These are phyloP conservation scores for Cheilosia vernalis DNA, from an alignment of 2,888 invertebrate species.

Conservation along the genomic window DNA sequence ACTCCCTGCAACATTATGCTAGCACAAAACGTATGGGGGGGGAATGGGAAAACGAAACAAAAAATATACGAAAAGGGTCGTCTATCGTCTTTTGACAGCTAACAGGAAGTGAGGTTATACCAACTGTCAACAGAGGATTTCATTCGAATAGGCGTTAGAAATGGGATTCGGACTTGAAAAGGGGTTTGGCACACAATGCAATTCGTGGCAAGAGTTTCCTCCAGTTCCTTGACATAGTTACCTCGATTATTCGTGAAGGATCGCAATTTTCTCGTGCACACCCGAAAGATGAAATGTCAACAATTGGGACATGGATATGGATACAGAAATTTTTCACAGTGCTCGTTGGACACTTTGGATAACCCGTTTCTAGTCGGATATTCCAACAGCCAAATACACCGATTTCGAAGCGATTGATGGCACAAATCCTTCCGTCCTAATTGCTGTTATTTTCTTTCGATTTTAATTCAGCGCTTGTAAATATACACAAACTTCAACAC, in stretches of 20 bases:
- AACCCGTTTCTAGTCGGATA: background rate
- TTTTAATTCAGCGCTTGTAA: slow-evolving; percentile 35
- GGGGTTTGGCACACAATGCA: background rate
- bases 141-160: slow-evolving; percentile 12
- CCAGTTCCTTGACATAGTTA: slow-evolving; percentile 34
- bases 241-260: slow-evolving; percentile 45
- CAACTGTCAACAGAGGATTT: slow-evolving; percentile 68
- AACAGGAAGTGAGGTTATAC: slow-evolving; percentile 69
- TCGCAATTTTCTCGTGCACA: slow-evolving; percentile 38
- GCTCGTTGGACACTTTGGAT: background rate
- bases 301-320: slow-evolving; percentile 46
- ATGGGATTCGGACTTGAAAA: slow-evolving; percentile 6
- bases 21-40: slow-evolving; percentile 16
- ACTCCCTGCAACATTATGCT: slow-evolving; percentile 37
- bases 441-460: slow-evolving; percentile 42
- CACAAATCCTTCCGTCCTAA: background rate
- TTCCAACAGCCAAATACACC: background rate
- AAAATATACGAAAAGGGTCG: slow-evolving; percentile 49
- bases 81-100: slow-evolving; percentile 59
- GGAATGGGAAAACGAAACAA: slow-evolving; percentile 42
- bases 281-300: slow-evolving; percentile 46
- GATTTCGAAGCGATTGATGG: background rate
- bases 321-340: slow-evolving; percentile 47
- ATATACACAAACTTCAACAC: slow-evolving; percentile 66
- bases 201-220: background rate